Conservation (phyloP, 2,797 vertebrate species). For the Myripristis murdjan region DNA sequence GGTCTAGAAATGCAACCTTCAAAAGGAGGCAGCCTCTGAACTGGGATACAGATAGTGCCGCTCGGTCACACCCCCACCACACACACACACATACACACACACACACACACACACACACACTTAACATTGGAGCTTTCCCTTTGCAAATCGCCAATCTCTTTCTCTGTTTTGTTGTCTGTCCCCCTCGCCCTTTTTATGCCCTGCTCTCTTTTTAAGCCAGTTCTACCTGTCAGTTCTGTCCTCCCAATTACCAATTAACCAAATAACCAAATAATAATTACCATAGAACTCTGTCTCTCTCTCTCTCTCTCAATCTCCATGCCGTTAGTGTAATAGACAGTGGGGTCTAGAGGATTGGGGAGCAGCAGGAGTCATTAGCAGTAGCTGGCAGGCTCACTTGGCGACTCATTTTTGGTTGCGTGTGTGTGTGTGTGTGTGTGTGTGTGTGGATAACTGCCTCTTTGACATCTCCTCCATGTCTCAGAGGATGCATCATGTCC, state of each 20-base stretch:
- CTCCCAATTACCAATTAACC: not conserved
- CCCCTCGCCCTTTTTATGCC: not conserved
- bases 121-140: conserved; percentile 6
- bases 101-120: conserved; percentile 1
- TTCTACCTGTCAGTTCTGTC: not conserved
- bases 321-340: conserved; percentile 22
- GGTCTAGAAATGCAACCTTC: too few species aligned
- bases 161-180: not conserved
- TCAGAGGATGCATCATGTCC: not conserved
- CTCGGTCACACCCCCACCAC: too few species aligned
- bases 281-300: not conserved
- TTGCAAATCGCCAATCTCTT: conserved; percentile 8
- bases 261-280: too few species aligned
- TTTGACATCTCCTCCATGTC: conserved; percentile 6
- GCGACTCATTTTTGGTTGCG: not conserved
- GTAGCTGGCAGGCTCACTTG: conserved; percentile 33
- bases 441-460: not conserved
- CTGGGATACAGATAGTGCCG: too few species aligned
- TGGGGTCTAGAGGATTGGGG: conserved; percentile 45
- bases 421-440: not conserved
- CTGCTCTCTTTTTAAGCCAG: not conserved
- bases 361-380: conserved; percentile 49
- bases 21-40: too few species aligned
- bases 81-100: too few species aligned
- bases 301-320: not conserved